phyloP scores from a whole-genome alignment of 2,113 vertebrate species.

The Epinephelus fuscoguttatus region DNA sequence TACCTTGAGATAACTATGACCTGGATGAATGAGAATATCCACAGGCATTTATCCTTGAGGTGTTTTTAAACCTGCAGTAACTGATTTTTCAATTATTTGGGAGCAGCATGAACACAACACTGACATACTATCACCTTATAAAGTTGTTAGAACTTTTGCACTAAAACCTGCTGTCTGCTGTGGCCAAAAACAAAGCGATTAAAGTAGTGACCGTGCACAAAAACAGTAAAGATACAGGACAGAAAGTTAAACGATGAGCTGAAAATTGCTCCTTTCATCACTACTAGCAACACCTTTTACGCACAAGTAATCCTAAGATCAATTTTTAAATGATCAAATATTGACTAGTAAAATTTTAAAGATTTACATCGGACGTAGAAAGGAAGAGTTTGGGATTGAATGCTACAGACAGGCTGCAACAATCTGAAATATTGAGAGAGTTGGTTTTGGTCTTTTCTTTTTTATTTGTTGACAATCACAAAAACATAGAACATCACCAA shows the following conservation, averaged over 20 bases:
- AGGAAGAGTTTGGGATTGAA: neutral
- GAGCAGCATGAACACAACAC: neutral
- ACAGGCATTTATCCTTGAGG: too few species aligned
- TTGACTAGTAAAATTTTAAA: neutral
- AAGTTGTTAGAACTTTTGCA: neutral
- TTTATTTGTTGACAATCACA: neutral
- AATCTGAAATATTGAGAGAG: neutral
- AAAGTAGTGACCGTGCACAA: neutral
- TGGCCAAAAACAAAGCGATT: neutral
- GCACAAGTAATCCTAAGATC: neutral
- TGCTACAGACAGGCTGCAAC: neutral
- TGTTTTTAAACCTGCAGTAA: neutral
- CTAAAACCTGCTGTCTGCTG: neutral
- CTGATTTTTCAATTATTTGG: too few species aligned
- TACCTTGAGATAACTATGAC: too few species aligned
- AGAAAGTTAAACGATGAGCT: neutral
- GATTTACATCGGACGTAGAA: neutral
- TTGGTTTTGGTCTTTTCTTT: neutral
- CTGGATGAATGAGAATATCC: too few species aligned
- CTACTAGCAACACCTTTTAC: neutral
- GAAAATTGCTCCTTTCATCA: neutral
- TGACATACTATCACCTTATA: neutral
- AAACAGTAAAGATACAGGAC: neutral
- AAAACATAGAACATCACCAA: neutral
- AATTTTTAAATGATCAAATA: neutral